Evolutionary conservation across 2,888 invertebrate genomes (phyloP).

Genomic region (Acrobasis consociella): DNA sequence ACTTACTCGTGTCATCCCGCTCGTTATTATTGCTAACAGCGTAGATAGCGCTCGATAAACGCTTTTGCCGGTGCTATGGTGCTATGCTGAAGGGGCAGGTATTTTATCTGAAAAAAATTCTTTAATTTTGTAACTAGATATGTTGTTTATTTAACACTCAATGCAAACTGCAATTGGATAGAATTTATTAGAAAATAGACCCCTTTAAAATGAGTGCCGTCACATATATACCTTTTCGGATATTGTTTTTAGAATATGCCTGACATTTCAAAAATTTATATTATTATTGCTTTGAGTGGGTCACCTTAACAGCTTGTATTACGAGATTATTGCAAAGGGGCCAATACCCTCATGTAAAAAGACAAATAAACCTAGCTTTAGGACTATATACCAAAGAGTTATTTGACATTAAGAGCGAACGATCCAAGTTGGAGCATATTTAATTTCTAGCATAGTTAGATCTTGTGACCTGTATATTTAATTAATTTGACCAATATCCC

Average conservation of each 20-base stretch:
- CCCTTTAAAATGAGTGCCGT: too few species aligned
- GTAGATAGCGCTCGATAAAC: too few species aligned
- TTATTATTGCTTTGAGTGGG: not conserved
- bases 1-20: too few species aligned
- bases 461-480: slow-evolving; percentile 67
- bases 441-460: slow-evolving; percentile 73
- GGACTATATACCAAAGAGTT: slow-evolving; percentile 81
- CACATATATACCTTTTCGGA: too few species aligned
- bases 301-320: not conserved
- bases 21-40: too few species aligned
- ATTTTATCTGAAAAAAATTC: too few species aligned
- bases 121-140: too few species aligned
- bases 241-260: not conserved
- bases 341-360: slow-evolving; percentile 63
- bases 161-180: too few species aligned
- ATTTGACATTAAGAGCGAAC: slow-evolving; percentile 75
- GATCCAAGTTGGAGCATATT: slow-evolving; percentile 64
- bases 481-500: slow-evolving; percentile 68
- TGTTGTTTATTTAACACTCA: too few species aligned
- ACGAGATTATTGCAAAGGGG: slow-evolving; percentile 55
- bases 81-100: too few species aligned
- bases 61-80: too few species aligned
- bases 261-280: not conserved
- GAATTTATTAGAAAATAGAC: too few species aligned
- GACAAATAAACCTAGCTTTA: slow-evolving; percentile 74